phyloP scores from a whole-genome alignment of 2,797 vertebrate genomes.

The Novumbra hubbsi region DNA sequence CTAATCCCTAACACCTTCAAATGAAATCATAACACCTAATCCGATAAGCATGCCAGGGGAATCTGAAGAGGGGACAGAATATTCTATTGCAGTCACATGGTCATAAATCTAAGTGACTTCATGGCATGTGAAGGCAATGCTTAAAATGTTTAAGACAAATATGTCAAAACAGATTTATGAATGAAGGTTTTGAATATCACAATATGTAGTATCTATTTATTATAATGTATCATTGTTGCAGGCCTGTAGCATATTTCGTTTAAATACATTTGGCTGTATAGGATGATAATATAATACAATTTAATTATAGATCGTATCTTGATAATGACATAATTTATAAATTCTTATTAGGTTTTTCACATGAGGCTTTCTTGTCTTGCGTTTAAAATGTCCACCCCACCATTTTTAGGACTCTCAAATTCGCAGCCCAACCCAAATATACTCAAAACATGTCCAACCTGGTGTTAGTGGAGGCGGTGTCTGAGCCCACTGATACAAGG shows the following conservation, averaged over 20 bases:
- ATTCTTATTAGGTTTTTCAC: background rate
- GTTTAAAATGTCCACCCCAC: background rate
- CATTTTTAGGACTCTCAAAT: background rate
- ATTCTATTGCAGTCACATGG: slow-evolving; percentile 26
- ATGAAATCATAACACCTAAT: slow-evolving; percentile 26
- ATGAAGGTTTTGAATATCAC: background rate
- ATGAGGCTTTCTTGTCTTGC: background rate
- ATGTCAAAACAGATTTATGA: background rate
- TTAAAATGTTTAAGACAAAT: background rate
- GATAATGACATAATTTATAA: background rate
- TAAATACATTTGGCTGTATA: background rate
- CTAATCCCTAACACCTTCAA: slow-evolving; percentile 36
- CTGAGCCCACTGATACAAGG: slow-evolving; percentile 6
- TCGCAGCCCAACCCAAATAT: background rate
- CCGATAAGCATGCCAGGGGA: slow-evolving; percentile 21
- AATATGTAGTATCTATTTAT: background rate
- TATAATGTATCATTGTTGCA: background rate
- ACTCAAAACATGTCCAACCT: slow-evolving; percentile 48
- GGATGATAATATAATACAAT: background rate
- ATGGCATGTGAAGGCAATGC: background rate
- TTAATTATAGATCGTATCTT: background rate
- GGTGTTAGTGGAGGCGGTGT: slow-evolving; percentile 31
- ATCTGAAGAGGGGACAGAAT: background rate
- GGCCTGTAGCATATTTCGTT: background rate
- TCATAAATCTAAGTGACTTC: slow-evolving; percentile 24